Base-by-base conservation (phyloP, 2,113 vertebrate species). In the Pterocles orientalis region DNA sequence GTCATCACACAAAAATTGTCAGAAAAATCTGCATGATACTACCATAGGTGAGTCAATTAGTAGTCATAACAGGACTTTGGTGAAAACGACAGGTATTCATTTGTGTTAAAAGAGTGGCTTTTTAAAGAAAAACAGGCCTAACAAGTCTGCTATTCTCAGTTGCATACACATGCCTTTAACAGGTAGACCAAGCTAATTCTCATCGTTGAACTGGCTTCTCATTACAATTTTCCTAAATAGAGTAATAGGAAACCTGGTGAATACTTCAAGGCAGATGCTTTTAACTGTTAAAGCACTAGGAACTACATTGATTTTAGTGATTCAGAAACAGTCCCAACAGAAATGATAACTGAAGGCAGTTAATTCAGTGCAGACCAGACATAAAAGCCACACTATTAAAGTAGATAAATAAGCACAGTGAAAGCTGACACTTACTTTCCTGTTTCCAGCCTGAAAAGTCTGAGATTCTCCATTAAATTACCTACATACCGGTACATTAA, bases 171-270 rank as follows among this genome's bases (percentile, higher is more conserved):
- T 51, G 36, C 45, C 81, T 92, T 65, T 36, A 87, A 41, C 82
- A 88, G 69, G 78, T 11, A 96, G 60, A 24, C 79, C 58, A 86
- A 88, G 73, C 3, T 1, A 88, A 56, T 16, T 28, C 75, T 75
- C 85, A 81, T 11, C 48, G 92, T 91, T 69, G 26, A 95, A 91
- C 95, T 96, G 91, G 96, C 95, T 97, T 92, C 89, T 95, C 93
- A 85, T 91, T 71, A 57, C 45, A 28, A 68, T 93, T 90, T 88
- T 82, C 64, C 56, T 90, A 48, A 66, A 90, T 34, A 82, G 4
- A 34, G 79, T 29, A 39, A 25, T 78, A 43, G 39, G 54, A 88
- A 86, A 75, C 34, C 15, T 18, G 43, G 14, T 17, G 4, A 18
- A 34, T 26, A 73, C 28, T 73, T 72, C 78, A 87, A 91, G 54